A percentile compares a stretch with the other conserved stretches of the same genome.
Conservation (phyloP, 2,113 vertebrate species). For the Caranx melampygus region DNA sequence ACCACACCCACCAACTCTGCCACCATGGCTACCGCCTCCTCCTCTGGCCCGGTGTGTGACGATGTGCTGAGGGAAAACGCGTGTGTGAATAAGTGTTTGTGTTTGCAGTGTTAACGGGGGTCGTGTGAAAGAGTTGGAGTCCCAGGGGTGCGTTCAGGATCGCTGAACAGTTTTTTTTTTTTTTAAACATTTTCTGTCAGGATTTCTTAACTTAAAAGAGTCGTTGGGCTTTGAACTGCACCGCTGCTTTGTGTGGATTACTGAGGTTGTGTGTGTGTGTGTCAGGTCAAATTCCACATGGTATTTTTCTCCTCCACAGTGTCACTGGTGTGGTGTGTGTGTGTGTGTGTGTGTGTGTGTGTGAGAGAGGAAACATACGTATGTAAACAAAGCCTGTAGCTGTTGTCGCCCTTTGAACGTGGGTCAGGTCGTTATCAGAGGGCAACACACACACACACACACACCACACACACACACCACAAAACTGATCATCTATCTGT, state of each 20-base stretch:
- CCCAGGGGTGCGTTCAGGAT: constrained; percentile 55
- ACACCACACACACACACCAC: constrained; percentile 17
- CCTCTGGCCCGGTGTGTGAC: constrained; percentile 29
- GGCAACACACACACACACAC: too few relatives aligned
- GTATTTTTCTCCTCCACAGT: neutral
- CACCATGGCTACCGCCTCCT: neutral
- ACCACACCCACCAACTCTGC: neutral
- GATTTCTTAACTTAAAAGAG: constrained; percentile 39
- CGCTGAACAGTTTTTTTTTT: constrained; percentile 32
- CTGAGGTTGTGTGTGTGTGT: neutral
- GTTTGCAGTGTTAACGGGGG: constrained; percentile 28
- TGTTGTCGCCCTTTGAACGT: constrained; percentile 15
- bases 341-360: neutral
- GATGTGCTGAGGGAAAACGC: neutral
- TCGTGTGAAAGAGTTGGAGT: constrained; percentile 61
- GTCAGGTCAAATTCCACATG: neutral
- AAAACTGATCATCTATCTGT: neutral
- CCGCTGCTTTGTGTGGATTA: neutral
- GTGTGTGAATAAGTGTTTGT: constrained; percentile 9
- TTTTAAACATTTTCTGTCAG: constrained; percentile 19
- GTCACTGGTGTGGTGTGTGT: neutral
- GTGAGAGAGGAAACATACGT: too few relatives aligned
- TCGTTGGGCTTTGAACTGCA: constrained; percentile 40
- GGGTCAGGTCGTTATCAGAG: constrained; percentile 2
- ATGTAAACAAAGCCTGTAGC: too few relatives aligned